These are phyloP conservation scores for Syngnathoides biaculeatus DNA, from an alignment of 2,113 vertebrate species.

Conservation along the genomic window DNA sequence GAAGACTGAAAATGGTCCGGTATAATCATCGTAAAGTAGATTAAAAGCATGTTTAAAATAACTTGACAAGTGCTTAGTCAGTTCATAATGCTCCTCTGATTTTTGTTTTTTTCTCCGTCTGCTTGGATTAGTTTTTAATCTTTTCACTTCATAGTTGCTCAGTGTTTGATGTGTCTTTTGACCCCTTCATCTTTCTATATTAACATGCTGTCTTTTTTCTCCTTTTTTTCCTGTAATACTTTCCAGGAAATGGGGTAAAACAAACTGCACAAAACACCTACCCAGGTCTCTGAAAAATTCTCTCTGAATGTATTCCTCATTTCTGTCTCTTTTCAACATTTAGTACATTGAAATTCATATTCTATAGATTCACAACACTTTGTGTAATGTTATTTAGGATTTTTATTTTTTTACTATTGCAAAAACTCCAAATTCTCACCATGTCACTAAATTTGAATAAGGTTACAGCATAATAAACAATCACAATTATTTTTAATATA, in stretches of 20 bases:
- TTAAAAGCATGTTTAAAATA: neutral
- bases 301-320: neutral
- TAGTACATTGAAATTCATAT: neutral
- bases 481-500: too few species aligned
- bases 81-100: neutral
- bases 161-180: conserved; percentile 22
- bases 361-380: too few species aligned
- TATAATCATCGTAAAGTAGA: neutral
- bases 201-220: conserved; percentile 45
- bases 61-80: neutral
- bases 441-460: too few species aligned
- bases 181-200: conserved; percentile 14
- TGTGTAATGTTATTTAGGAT: too few species aligned
- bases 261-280: conserved; percentile 68
- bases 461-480: too few species aligned
- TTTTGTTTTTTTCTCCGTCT: conserved; percentile 1
- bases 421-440: too few species aligned
- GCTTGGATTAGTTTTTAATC: conserved; percentile 2
- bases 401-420: too few species aligned
- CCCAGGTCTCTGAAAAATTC: conserved; percentile 67
- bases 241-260: conserved; percentile 67
- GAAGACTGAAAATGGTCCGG: conserved; percentile 64
- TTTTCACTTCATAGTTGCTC: conserved; percentile 8
- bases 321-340: conserved; percentile 12
- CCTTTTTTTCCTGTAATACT: conserved; percentile 31